Base-by-base conservation (phyloP, 2,888 invertebrate species). In the Nysson spinosus region DNA sequence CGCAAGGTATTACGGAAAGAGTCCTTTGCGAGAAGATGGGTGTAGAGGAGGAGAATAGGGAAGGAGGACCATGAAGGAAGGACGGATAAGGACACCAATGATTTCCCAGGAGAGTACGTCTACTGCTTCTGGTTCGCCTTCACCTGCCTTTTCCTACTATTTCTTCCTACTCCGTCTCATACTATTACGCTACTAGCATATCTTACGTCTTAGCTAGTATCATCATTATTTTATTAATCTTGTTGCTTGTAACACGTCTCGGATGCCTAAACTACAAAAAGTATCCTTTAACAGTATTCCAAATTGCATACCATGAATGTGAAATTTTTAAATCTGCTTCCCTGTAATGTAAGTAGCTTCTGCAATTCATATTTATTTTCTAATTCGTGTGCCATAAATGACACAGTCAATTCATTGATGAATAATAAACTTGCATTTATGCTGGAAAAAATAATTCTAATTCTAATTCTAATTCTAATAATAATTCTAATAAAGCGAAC, bases 51-150 rank as follows among this genome's bases (percentile, higher is more conserved):
- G 40, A 26, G 61, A 5, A 4, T 16, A 28, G 17, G 51, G 17
- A 64, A 60, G 70, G 51, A 54, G 68, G 61, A 58, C 61, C 39
- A 47, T 17, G 60, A 57, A 49, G 55, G 58, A 62, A 54, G 69
- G 58, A 68, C 50, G 71, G 66, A 66, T 77, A 79, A 80, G 81
- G 83, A 83, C 81, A 81, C 64, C 82, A 75, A 80, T 83, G 83
- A 83, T 83, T 83, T 83, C 83, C 83, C 83, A 75, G 28, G 81
- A 72, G 82, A 49, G 69, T 58, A 49, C 67, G 77, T 79, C 77
- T 75, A 64, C 73, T 58, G 66, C 69, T 58, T 69, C 58, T 58
- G 65, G 46, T 65, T 52, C 66, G 60, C 56, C 47, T 51, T 67
- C 54, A 20, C 37, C 47, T 28, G 24, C 61, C 47, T 63, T 60